phyloP scores from a whole-genome alignment of 1,140 invertebrate genomes.

The Glossosoma conforme region DNA sequence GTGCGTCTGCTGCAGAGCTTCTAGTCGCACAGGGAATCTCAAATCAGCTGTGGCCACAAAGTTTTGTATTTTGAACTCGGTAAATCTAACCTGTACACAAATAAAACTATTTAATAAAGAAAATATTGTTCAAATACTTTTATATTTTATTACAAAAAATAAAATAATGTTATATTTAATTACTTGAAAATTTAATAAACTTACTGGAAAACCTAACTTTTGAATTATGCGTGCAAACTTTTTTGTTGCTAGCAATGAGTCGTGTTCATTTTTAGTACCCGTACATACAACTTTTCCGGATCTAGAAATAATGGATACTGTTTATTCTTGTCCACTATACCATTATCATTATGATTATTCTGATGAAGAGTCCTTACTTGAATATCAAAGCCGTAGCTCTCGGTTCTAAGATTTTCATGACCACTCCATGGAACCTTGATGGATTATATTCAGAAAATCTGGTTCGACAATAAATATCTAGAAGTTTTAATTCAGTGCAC shows the following conservation, averaged over 20 bases:
- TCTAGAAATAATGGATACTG: conserved; percentile 43
- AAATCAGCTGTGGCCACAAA: conserved; percentile 98
- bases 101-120: conserved; percentile 24
- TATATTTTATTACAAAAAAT: neutral
- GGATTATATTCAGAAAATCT: conserved; percentile 99
- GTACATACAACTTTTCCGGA: conserved; percentile 99
- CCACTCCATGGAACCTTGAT: conserved; percentile 93
- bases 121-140: conserved; percentile 1
- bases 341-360: too few species aligned
- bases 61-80: conserved; percentile 98
- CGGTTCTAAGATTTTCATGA: conserved; percentile 97
- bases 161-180: neutral
- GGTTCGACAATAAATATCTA: conserved; percentile 91
- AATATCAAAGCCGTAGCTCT: conserved; percentile 97
- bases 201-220: conserved; percentile 93
- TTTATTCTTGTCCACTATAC: too few species aligned
- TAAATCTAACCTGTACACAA: conserved; percentile 79
- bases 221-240: conserved; percentile 99
- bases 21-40: conserved; percentile 94
- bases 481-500: conserved; percentile 79
- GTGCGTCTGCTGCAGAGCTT: conserved; percentile 91
- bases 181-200: conserved; percentile 29
- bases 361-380: conserved; percentile 37
- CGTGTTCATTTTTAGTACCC: conserved; percentile 93
- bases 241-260: conserved; percentile 86